These are phyloP conservation scores for Alouatta palliata DNA, from an alignment of 2,113 vertebrate species.

Conservation along the genomic window DNA sequence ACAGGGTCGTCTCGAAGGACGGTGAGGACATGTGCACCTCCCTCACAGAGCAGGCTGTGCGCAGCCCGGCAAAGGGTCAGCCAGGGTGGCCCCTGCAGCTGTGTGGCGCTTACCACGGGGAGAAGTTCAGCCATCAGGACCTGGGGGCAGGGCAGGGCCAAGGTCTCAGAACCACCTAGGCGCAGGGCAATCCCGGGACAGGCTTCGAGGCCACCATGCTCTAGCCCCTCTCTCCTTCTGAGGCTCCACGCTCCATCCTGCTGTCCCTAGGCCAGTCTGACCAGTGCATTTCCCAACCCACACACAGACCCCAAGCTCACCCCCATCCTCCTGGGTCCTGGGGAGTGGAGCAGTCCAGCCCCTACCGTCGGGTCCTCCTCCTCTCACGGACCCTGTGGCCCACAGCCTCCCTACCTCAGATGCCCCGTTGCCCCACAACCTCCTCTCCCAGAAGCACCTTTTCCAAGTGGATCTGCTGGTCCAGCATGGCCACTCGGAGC, in stretches of 20 bases:
- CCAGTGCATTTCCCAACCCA: background rate
- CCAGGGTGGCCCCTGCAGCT: background rate
- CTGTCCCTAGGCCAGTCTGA: background rate
- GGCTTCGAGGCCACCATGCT: background rate
- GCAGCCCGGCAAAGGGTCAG: constrained; percentile 83
- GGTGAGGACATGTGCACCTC: constrained; percentile 87
- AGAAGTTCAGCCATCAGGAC: constrained; percentile 86
- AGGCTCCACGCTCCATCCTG: background rate
- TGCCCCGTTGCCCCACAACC: background rate
- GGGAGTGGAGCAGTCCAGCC: background rate
- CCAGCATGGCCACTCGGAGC: constrained; percentile 86
- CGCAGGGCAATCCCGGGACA: background rate
- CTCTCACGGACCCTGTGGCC: background rate
- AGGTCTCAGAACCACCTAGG: background rate
- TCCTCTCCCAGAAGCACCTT: constrained; percentile 83
- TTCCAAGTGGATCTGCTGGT: constrained; percentile 89
- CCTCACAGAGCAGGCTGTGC: constrained; percentile 91
- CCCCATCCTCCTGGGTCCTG: too few species aligned
- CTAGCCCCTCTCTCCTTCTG: background rate
- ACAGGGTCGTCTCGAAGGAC: constrained; percentile 88
- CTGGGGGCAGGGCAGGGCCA: constrained; percentile 80
- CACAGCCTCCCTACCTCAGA: background rate
- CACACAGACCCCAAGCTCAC: background rate
- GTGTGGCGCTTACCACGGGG: constrained; percentile 77
- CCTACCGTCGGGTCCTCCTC: background rate